phyloP scores from a whole-genome alignment of 2,888 invertebrate genomes.

The Sinotaia quadrata region DNA sequence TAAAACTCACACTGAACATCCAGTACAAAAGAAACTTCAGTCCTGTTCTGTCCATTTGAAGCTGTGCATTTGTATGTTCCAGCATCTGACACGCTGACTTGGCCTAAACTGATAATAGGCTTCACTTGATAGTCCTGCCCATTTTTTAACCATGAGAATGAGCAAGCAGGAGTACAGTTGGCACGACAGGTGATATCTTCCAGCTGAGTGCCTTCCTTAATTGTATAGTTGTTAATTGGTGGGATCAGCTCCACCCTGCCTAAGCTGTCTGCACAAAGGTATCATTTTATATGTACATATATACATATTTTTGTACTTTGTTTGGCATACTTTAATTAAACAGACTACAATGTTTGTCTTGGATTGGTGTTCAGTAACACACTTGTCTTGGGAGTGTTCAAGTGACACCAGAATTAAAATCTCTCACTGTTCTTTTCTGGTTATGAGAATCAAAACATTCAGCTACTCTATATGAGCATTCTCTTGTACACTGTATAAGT shows the following conservation, averaged over 20 bases:
- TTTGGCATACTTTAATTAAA: too few relatives aligned
- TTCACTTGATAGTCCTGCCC: conserved; percentile 19
- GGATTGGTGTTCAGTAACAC: too few relatives aligned
- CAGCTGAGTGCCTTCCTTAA: not conserved
- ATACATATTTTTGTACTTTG: too few relatives aligned
- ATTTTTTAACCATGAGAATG: conserved; percentile 26
- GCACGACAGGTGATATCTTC: conserved; percentile 12
- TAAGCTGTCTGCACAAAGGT: conserved; percentile 5
- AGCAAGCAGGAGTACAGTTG: conserved; percentile 30
- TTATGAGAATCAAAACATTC: too few relatives aligned
- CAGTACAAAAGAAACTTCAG: conserved; percentile 13
- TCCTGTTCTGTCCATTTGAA: conserved; percentile 22
- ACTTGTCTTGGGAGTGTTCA: too few relatives aligned
- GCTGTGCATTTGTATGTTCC: conserved; percentile 30
- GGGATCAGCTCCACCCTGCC: not conserved
- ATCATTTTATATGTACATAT: too few relatives aligned
- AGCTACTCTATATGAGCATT: too few relatives aligned
- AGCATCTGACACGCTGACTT: not conserved
- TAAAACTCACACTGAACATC: conserved; percentile 29
- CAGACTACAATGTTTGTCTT: too few relatives aligned
- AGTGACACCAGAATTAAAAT: too few relatives aligned
- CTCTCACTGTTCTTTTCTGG: too few relatives aligned
- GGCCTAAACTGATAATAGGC: conserved; percentile 20
- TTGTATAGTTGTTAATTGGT: not conserved
- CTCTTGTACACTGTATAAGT: too few relatives aligned